Evolutionary conservation across 2,888 invertebrate genomes (phyloP), one percentile per base, ranked within the genome.

Genomic region (Leptarthrus brevirostris): DNA sequence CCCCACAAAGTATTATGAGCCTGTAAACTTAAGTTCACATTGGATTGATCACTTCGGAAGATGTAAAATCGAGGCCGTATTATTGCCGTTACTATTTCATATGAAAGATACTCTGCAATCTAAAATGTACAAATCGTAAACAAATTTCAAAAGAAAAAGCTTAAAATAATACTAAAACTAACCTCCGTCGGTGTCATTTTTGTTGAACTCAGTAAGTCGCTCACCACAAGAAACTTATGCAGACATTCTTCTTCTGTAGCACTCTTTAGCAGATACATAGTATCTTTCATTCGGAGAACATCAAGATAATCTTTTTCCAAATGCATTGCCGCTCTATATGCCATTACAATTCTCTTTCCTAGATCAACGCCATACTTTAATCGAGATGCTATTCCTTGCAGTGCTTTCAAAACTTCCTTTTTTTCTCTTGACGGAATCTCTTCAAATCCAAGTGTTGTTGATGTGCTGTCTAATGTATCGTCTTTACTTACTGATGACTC

Each of bases 161-260:
- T 30, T 8, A 30, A 30, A 8, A 30, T 30, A 5, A 5, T 30
- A 5, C 4, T 14, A 26, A 10, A 30, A 8, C 74, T 78, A 77
- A 87, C 86, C 81, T 87, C 86, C 52, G 86, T 82, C 53, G 86
- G 85, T 1, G 84, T 85, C 83, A 89, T 86, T 72, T 87, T 86
- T 66, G 87, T 89, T 1, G 89, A 87, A 1, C 82, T 82, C 75
- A 89, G 86, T 75, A 90, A 87, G 80, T 90, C 90, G 76, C 86
- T 87, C n/a, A 89, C 87, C 0, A 90, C 87, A 76, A 89, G 85
- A 44, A 89, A 80, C 78, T 89, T 89, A 78, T 88, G 87, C 72
- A 86, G 81, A 74, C 87, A 87, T 78, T 88, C 86, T 52, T 86
- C 86, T 12, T 85, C 84, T 10, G 88, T 83, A 10, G 88, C 86